phyloP scores from a whole-genome alignment of 2,888 invertebrate genomes.

The Rutpela maculata region DNA sequence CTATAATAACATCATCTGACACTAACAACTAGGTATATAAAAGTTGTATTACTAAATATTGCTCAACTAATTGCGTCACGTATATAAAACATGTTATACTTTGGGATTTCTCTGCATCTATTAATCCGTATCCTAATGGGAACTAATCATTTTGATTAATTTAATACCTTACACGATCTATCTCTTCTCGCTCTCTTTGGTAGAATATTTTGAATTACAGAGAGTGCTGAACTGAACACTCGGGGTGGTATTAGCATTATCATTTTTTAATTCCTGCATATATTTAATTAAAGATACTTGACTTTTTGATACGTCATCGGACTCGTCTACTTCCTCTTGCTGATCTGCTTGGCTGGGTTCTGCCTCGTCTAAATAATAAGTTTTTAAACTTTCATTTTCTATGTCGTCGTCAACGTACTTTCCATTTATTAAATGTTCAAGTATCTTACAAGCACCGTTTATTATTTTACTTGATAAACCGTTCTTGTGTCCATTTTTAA shows the following conservation, averaged over 20 bases:
- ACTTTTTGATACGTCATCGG: conserved; percentile 58
- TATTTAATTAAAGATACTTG: conserved; percentile 67
- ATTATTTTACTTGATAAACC: conserved; percentile 50
- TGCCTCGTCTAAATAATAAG: conserved; percentile 50
- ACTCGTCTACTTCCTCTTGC: conserved; percentile 6
- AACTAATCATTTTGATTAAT: conserved; percentile 40
- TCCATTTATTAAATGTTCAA: conserved; percentile 64
- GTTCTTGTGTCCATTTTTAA: conserved; percentile 48
- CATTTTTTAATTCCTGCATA: conserved; percentile 66
- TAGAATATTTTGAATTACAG: conserved; percentile 49
- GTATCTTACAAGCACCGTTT: conserved; percentile 63
- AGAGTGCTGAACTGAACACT: conserved; percentile 6
- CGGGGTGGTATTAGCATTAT: conserved; percentile 33
- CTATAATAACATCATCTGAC: conserved; percentile 50
- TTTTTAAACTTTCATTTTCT: conserved; percentile 57
- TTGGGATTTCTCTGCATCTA: conserved; percentile 48
- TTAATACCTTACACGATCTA: conserved; percentile 41
- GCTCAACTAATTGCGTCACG: conserved; percentile 19
- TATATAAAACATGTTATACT: conserved; percentile 43
- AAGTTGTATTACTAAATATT: conserved; percentile 39
- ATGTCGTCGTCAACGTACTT: conserved; percentile 54
- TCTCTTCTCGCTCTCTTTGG: conserved; percentile 50
- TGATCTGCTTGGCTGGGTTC: conserved; percentile 26
- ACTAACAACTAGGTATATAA: conserved; percentile 44
- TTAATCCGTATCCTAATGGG: conserved; percentile 36